Evolutionary conservation across 2,888 invertebrate species (phyloP), one percentile per base, ranked within the genome.

Genomic region (Hemicrepidius hirtus): DNA sequence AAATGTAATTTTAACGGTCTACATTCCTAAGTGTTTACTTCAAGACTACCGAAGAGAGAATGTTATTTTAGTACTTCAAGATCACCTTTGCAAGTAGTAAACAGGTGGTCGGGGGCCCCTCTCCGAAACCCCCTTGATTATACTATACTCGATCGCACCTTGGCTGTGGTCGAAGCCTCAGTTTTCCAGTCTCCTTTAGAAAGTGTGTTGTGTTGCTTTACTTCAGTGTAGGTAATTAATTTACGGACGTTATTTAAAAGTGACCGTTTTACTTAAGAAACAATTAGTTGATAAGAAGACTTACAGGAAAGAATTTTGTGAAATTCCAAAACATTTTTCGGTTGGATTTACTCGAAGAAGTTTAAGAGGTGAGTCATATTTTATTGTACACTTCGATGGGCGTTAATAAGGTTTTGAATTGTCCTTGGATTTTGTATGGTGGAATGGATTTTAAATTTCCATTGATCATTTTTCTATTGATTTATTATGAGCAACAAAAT

Each of bases 81-180:
- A 71, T 71, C 71, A 71, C 71, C 71, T 71, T 71, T 63, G 66
- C 67, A 62, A 67, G 62, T 67, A 53, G 66, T 71, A 67, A 71
- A 62, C 72, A 73, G 72, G 72, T 73, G 68, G 68, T 37, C 69
- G 68, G 62, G 68, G 62, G 20, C 72, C 64, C 46, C 68, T 63
- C 57, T 16, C 67, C 49, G 44, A 63, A 44, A 18, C 44, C 66
- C 63, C 68, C 50, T 65, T 73, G 64, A 68, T 59, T 68, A 60
- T 32, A 46, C 66, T 60, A 50, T 68, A 68, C 55, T 57, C 53
- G 32, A 55, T 41, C 21, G 55, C 24, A 53, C 67, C 66, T 66
- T 67, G 63, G 60, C 20, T 57, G 59, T 49, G 55, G 64, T 46
- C 16, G 46, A 64, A 62, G 55, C 72, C 10, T 59, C 68, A 68